Conservation (phyloP, 2,113 vertebrate species). For the Pangasianodon hypophthalmus region DNA sequence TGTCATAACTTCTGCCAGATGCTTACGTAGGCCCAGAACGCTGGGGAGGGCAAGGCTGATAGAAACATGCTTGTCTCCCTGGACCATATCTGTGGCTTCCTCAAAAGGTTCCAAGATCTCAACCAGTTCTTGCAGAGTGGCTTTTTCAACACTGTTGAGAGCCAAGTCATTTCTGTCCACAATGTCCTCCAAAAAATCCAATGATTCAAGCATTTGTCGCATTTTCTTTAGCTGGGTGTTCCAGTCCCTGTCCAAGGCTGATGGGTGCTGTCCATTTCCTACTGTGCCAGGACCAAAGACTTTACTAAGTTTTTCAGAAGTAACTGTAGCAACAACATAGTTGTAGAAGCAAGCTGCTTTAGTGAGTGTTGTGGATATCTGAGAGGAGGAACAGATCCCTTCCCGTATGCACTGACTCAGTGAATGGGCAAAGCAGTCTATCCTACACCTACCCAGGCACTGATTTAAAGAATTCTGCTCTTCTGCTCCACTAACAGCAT, state of each 20-base stretch:
- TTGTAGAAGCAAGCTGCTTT: constrained; percentile 76
- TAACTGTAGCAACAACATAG: constrained; percentile 75
- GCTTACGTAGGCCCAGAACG: constrained; percentile 77
- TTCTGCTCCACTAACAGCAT: constrained; percentile 36
- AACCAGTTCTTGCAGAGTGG: constrained; percentile 70
- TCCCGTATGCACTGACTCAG: constrained; percentile 73
- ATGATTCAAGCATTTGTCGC: constrained; percentile 72
- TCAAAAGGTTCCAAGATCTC: constrained; percentile 78
- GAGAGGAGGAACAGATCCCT: constrained; percentile 69
- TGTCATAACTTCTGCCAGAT: constrained; percentile 72
- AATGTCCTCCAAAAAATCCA: constrained; percentile 78
- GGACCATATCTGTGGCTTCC: constrained; percentile 79
- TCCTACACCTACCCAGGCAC: constrained; percentile 69
- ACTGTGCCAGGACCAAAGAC: constrained; percentile 66
- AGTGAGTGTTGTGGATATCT: constrained; percentile 67
- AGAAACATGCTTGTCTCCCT: constrained; percentile 73
- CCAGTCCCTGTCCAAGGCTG: constrained; percentile 64
- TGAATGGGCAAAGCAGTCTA: constrained; percentile 76
- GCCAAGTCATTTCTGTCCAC: constrained; percentile 71
- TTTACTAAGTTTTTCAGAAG: constrained; percentile 75
- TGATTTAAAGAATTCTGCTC: constrained; percentile 67
- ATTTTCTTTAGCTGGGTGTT: constrained; percentile 75
- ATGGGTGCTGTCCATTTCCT: constrained; percentile 44
- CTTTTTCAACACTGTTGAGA: constrained; percentile 66
- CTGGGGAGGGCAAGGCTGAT: constrained; percentile 77